Evolutionary conservation across 2,797 vertebrate genomes (phyloP).

Genomic region (Sciaenops ocellatus): DNA sequence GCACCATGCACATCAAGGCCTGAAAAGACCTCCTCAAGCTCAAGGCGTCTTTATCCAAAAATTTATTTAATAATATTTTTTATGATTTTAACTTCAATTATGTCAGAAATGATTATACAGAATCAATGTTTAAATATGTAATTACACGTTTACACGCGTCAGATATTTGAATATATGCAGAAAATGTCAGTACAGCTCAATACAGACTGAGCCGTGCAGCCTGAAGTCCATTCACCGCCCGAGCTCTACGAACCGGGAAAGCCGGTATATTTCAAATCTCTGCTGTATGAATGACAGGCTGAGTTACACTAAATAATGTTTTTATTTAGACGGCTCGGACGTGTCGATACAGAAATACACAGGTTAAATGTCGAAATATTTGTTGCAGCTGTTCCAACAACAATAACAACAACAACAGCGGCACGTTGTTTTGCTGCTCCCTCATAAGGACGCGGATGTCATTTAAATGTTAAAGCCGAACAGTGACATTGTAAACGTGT

Average conservation of each 20-base stretch:
- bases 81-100: too few relatives aligned
- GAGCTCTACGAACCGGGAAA: conserved; percentile 58
- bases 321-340: rapidly evolving
- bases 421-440: conserved; percentile 37
- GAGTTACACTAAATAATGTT: rapidly evolving
- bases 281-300: conserved; percentile 16
- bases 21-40: background rate
- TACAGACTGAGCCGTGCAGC: background rate
- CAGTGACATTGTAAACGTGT: background rate
- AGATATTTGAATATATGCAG: background rate
- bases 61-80: background rate
- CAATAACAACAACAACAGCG: conserved; percentile 5
- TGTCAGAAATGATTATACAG: background rate
- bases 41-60: background rate
- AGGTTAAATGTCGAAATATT: background rate
- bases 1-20: background rate
- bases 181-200: background rate
- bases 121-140: background rate
- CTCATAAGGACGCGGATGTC: conserved; percentile 12
- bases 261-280: conserved; percentile 62
- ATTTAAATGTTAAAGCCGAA: background rate
- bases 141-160: background rate
- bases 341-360: rapidly evolving
- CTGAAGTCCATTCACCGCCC: conserved; percentile 38
- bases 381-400: conserved; percentile 1